phyloP scores from a whole-genome alignment of 37 sponge, comb jelly and placozoan genomes.

The Amphimedon queenslandica region DNA sequence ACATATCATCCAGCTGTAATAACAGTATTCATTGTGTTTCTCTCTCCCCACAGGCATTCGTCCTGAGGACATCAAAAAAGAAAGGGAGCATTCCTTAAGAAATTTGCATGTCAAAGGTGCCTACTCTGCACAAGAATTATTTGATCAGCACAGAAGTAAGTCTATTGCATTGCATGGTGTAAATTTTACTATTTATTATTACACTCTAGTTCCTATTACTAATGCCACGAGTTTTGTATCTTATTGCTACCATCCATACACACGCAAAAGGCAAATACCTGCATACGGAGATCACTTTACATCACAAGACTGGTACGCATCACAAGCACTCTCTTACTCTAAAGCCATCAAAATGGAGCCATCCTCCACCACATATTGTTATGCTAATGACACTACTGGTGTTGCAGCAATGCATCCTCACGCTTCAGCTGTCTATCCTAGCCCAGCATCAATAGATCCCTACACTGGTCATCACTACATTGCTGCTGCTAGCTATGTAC shows the following conservation, averaged over 20 bases:
- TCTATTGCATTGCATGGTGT: background rate
- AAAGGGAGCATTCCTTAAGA: constrained; percentile 35
- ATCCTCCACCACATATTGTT: constrained; percentile 25
- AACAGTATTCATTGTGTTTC: background rate
- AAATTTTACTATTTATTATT: background rate
- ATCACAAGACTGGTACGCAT: constrained; percentile 5
- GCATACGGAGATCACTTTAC: background rate
- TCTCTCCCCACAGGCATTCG: background rate
- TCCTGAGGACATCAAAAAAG: constrained; percentile 42
- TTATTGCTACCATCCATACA: background rate
- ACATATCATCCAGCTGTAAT: too few relatives aligned
- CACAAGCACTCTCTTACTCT: constrained; percentile 27
- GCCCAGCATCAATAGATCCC: background rate
- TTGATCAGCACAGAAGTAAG: constrained; percentile 50
- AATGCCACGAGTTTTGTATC: constrained; percentile 19
- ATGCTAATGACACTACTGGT: constrained; percentile 14
- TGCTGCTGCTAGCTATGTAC: background rate
- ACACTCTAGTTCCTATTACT: constrained; percentile 56
- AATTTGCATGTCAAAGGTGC: constrained; percentile 56
- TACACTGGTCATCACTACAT: background rate
- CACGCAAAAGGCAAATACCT: background rate
- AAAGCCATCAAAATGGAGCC: constrained; percentile 31
- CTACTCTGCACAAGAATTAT: constrained; percentile 58
- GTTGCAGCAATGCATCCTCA: background rate
- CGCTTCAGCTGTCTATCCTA: background rate